Percentiles rank a stretch among this genome's conserved stretches.
Conservation (phyloP, 2,797 vertebrate genomes). For the Miichthys miiuy region DNA sequence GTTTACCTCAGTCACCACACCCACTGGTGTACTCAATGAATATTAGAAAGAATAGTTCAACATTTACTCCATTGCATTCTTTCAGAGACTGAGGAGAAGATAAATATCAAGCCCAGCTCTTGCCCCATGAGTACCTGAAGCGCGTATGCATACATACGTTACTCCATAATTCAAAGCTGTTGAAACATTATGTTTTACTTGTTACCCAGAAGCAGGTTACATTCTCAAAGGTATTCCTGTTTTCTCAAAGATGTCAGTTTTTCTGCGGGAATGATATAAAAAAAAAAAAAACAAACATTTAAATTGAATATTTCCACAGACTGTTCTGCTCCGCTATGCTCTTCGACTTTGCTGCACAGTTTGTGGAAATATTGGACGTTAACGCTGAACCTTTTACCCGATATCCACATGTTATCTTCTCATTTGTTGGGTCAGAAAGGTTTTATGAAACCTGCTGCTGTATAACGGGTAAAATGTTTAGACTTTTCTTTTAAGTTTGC, state of each 20-base stretch:
- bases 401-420: not conserved
- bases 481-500: not conserved
- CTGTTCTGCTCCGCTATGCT: no score
- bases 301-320: no score
- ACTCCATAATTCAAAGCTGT: not conserved
- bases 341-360: no score
- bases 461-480: not conserved
- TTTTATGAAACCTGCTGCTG: not conserved
- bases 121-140: not conserved
- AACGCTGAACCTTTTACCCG: no score
- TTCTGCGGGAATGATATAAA: no score
- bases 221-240: no score
- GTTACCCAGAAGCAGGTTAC: not conserved
- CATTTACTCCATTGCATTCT: not conserved
- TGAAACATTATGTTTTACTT: no score
- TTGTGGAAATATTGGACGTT: no score
- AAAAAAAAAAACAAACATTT: no score
- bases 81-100: not conserved
- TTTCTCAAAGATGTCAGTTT: no score
- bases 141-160: not conserved
- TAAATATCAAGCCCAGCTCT: not conserved
- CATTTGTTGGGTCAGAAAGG: not conserved
- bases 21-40: not conserved
- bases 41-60: not conserved
- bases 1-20: constrained; percentile 7